Conservation (phyloP, 2,113 vertebrate genomes). For the Phrynosoma blainvillii region DNA sequence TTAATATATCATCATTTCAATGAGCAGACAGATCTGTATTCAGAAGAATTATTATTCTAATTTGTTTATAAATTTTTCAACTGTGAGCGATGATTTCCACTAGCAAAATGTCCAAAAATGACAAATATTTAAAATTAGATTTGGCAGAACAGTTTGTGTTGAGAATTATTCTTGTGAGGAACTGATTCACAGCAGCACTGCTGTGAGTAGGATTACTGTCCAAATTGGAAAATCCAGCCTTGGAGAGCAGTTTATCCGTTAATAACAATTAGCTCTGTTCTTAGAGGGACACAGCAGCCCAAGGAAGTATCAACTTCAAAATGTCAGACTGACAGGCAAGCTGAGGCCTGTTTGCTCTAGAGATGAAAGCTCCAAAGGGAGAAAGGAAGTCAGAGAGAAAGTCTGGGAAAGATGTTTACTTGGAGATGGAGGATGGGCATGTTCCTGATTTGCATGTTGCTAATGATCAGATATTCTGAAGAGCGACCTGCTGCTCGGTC, state of each 20-base stretch:
- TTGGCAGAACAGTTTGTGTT: slow-evolving; percentile 68
- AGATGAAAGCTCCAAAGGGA: slow-evolving; percentile 55
- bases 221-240: slow-evolving; percentile 90
- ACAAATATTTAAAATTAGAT: slow-evolving; percentile 70
- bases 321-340: slow-evolving; percentile 48
- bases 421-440: slow-evolving; percentile 50
- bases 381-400: slow-evolving; percentile 42
- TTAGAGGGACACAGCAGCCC: slow-evolving; percentile 72
- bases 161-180: slow-evolving; percentile 70
- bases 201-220: slow-evolving; percentile 79
- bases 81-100: slow-evolving; percentile 59
- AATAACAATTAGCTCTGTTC: slow-evolving; percentile 86
- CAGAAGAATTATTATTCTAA: slow-evolving; percentile 39
- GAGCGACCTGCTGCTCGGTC: slow-evolving; percentile 36
- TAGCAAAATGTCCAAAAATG: slow-evolving; percentile 59
- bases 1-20: background rate
- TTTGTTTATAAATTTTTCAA: slow-evolving; percentile 61
- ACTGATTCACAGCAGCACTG: slow-evolving; percentile 81
- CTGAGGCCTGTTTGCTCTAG: slow-evolving; percentile 54
- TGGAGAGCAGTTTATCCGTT: slow-evolving; percentile 89
- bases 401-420: slow-evolving; percentile 63
- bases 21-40: slow-evolving; percentile 15
- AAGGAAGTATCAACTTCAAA: slow-evolving; percentile 64
- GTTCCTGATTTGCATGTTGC: slow-evolving; percentile 55
- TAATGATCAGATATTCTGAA: slow-evolving; percentile 62